Percentiles rank a stretch among this genome's conserved stretches.
Evolutionary conservation across 1,140 invertebrate genomes (phyloP).

Genomic region (Nebria ingens): DNA sequence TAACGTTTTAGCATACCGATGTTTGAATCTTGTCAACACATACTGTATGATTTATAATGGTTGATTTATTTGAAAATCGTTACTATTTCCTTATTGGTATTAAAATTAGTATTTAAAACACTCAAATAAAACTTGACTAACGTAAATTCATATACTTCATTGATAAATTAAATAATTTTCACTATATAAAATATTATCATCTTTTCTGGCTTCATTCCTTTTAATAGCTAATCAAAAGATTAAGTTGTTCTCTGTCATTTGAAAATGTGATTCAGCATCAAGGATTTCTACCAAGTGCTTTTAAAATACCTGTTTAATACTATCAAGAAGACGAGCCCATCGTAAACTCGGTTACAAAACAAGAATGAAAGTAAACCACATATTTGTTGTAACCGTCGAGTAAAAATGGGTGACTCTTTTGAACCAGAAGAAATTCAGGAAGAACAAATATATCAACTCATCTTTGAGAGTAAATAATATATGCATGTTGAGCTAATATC

Average conservation of each 20-base stretch:
- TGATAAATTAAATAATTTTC: not conserved
- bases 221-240: not conserved
- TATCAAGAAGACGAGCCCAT: not conserved
- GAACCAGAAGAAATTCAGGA: not conserved
- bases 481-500: not conserved
- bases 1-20: too few species aligned
- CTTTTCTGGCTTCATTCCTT: not conserved
- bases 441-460: not conserved
- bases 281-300: not conserved
- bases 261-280: not conserved
- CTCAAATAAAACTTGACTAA: too few species aligned
- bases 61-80: too few species aligned
- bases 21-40: too few species aligned
- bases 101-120: not conserved
- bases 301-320: not conserved
- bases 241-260: not conserved
- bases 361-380: not conserved
- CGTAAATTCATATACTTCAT: too few species aligned
- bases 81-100: too few species aligned
- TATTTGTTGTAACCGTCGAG: not conserved
- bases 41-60: too few species aligned
- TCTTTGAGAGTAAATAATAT: not conserved
- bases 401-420: not conserved
- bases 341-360: not conserved
- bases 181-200: not conserved